phyloP scores from a whole-genome alignment of 2,888 invertebrate genomes.

The Chymomyza fuscimana region DNA sequence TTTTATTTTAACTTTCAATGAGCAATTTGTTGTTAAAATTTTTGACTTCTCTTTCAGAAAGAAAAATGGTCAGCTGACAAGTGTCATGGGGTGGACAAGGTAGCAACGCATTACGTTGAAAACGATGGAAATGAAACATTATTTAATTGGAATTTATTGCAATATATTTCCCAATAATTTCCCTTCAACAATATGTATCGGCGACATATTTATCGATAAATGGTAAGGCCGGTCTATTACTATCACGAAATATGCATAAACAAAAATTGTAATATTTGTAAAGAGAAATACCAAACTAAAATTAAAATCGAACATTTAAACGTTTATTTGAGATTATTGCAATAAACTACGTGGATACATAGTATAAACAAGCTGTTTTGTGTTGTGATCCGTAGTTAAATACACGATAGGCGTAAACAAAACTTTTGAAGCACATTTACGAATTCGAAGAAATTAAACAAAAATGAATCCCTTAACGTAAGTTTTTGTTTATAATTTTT shows the following conservation, averaged over 20 bases:
- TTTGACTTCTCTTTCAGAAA: background rate
- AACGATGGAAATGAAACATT: background rate
- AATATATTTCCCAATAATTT: background rate
- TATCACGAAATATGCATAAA: background rate
- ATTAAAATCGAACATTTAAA: background rate
- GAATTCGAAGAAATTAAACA: background rate
- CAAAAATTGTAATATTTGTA: background rate
- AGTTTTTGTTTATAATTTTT: constrained; percentile 53
- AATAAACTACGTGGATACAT: background rate
- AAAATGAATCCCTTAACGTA: constrained; percentile 85
- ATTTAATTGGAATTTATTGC: background rate
- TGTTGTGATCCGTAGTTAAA: too few species aligned
- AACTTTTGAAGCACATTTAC: background rate
- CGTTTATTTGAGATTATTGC: background rate
- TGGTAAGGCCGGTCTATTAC: background rate
- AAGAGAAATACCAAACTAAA: background rate
- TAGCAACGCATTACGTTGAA: background rate
- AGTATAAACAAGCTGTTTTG: too few species aligned
- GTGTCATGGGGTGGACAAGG: constrained; percentile 12
- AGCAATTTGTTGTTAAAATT: background rate
- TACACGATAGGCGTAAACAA: too few species aligned
- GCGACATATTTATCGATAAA: background rate
- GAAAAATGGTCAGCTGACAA: constrained; percentile 25
- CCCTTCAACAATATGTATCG: background rate
- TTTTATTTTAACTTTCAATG: background rate